A percentile compares a stretch with the other conserved stretches of the same genome.
Conservation (phyloP, 2,113 vertebrate genomes). For the Tretioscincus oriximinensis region DNA sequence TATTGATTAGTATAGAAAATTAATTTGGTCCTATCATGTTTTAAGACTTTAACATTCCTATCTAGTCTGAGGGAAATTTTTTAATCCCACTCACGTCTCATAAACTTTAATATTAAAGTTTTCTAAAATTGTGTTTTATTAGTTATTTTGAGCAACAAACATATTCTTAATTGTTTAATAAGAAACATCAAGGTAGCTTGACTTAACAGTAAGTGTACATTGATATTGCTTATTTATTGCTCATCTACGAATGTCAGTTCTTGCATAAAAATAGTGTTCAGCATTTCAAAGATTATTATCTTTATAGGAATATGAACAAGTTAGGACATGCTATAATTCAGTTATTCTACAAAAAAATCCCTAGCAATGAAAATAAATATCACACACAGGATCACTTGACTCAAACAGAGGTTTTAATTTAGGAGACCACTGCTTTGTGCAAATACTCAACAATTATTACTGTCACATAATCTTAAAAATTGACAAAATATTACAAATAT, state of each 20-base stretch:
- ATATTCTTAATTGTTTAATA: not conserved
- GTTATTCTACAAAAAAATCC: not conserved
- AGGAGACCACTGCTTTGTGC: no score
- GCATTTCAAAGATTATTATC: not conserved
- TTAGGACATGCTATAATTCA: not conserved
- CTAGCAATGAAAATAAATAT: not conserved
- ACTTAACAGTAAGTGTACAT: not conserved
- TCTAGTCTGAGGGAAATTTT: not conserved
- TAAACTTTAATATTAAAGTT: not conserved
- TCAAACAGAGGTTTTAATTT: no score
- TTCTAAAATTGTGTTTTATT: constrained; percentile 14
- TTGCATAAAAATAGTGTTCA: not conserved
- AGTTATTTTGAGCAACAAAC: not conserved
- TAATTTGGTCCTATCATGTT: not conserved
- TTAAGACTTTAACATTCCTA: constrained; percentile 7
- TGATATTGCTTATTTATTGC: not conserved
- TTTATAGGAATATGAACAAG: not conserved
- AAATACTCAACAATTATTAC: no score
- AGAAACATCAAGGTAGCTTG: not conserved
- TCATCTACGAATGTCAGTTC: not conserved
- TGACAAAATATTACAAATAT: no score
- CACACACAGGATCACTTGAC: no score
- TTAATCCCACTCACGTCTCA: not conserved
- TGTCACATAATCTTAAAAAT: no score
- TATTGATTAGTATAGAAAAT: constrained; percentile 19